phyloP scores from a whole-genome alignment of 1,140 invertebrate species.

The Drosophila paulistorum region DNA sequence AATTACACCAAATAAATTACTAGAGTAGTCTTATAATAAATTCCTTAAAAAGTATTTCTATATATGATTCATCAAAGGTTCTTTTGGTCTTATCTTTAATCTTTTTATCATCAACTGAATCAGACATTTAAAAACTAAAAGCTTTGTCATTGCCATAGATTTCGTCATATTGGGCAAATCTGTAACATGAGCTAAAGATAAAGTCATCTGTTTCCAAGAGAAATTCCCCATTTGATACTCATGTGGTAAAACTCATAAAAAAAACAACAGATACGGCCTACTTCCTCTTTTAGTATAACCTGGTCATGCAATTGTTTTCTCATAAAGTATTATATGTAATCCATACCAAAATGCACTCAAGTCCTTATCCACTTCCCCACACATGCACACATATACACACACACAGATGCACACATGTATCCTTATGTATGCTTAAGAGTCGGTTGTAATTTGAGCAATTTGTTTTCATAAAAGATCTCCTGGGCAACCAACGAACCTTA shows the following conservation, averaged over 20 bases:
- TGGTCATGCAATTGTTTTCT: slow-evolving; percentile 37
- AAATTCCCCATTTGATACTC: slow-evolving; percentile 19
- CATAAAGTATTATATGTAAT: slow-evolving; percentile 39
- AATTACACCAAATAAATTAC: not conserved
- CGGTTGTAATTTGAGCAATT: slow-evolving; percentile 75
- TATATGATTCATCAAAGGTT: not conserved
- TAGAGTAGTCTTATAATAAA: not conserved
- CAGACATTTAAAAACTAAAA: slow-evolving; percentile 21
- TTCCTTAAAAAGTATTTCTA: not conserved
- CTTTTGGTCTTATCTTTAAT: not conserved
- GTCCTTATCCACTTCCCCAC: slow-evolving; percentile 18
- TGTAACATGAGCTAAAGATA: slow-evolving; percentile 25
- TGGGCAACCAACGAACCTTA: slow-evolving; percentile 36
- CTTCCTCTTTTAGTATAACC: slow-evolving; percentile 53
- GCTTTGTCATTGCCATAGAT: slow-evolving; percentile 18
- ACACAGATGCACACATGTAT: slow-evolving; percentile 44
- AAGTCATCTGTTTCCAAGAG: slow-evolving; percentile 31
- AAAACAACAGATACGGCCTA: slow-evolving; percentile 25
- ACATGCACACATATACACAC: slow-evolving; percentile 34
- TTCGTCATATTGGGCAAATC: slow-evolving; percentile 41
- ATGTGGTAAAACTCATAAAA: slow-evolving; percentile 16
- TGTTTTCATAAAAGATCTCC: slow-evolving; percentile 70
- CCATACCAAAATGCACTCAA: slow-evolving; percentile 60
- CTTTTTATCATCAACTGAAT: slow-evolving; percentile 27
- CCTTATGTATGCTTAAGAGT: slow-evolving; percentile 38